Conservation (phyloP, 2,888 invertebrate genomes). For the Geophilus truncorum region DNA sequence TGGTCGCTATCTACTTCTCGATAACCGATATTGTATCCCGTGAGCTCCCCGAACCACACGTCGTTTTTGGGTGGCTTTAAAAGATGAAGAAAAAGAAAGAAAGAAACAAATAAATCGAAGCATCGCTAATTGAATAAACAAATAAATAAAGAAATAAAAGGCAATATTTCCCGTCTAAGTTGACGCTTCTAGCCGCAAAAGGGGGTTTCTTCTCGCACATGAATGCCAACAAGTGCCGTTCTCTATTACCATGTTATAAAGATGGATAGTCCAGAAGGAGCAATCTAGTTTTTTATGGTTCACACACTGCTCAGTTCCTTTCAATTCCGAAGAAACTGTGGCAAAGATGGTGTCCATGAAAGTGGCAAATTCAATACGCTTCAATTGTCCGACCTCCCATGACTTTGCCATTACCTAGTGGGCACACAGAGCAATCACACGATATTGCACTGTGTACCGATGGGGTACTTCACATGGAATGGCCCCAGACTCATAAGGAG, state of each 20-base stretch:
- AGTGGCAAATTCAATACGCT: conserved; percentile 27
- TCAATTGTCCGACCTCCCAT: conserved; percentile 27
- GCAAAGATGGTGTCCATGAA: conserved; percentile 25
- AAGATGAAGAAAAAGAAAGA: conserved; percentile 10
- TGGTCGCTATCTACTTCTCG: conserved; percentile 35
- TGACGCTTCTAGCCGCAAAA: neutral
- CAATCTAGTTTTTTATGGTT: conserved; percentile 25
- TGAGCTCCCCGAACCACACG: conserved; percentile 47
- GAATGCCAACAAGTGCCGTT: conserved; percentile 9
- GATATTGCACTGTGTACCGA: conserved; percentile 27
- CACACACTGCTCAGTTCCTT: conserved; percentile 19
- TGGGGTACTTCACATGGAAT: conserved; percentile 10
- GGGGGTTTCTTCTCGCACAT: neutral
- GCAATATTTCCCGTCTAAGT: neutral
- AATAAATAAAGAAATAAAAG: neutral
- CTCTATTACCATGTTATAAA: conserved; percentile 25
- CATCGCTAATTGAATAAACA: neutral
- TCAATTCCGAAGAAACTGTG: conserved; percentile 18
- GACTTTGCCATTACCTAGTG: conserved; percentile 17
- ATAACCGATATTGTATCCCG: conserved; percentile 51
- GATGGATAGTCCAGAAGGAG: conserved; percentile 25
- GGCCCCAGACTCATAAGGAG: conserved; percentile 17
- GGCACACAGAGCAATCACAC: conserved; percentile 17
- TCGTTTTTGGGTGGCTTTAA: conserved; percentile 45
- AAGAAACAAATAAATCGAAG: neutral